Conservation (phyloP, 2,888 invertebrate species). For the Molorchus minor region DNA sequence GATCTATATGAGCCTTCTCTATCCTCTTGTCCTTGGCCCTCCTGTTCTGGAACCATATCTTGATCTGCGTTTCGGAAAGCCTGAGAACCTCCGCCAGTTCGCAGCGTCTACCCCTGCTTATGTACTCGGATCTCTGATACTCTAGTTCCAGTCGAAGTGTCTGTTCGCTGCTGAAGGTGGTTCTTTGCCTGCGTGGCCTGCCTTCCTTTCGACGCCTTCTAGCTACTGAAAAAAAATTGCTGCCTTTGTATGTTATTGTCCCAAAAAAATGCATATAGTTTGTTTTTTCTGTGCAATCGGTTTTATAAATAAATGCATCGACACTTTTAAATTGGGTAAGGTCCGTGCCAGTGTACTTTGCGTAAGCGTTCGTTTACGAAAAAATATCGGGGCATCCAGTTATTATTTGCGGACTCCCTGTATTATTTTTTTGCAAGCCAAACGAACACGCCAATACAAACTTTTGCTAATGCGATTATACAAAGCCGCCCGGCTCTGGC, state of each 20-base stretch:
- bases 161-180: constrained; percentile 94
- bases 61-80: constrained; percentile 83
- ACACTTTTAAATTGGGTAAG: too few species aligned
- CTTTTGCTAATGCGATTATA: constrained; percentile 40
- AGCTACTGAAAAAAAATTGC: constrained; percentile 73
- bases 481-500: constrained; percentile 27
- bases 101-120: constrained; percentile 84
- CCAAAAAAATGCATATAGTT: neutral
- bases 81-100: constrained; percentile 77
- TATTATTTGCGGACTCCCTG: neutral
- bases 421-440: neutral
- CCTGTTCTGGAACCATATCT: constrained; percentile 95
- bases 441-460: neutral
- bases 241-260: too few species aligned
- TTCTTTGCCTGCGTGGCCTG: constrained; percentile 87
- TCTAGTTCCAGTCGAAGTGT: constrained; percentile 90
- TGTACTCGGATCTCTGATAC: constrained; percentile 92
- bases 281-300: neutral
- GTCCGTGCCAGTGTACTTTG: too few species aligned
- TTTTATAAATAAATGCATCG: neutral
- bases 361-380: too few species aligned
- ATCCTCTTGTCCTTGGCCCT: constrained; percentile 96
- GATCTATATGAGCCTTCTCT: constrained; percentile 94
- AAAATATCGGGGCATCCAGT: too few species aligned
- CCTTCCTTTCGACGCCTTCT: constrained; percentile 87